phyloP scores from a whole-genome alignment of 2,113 vertebrate genomes.

The Phrynosoma platyrhinos region DNA sequence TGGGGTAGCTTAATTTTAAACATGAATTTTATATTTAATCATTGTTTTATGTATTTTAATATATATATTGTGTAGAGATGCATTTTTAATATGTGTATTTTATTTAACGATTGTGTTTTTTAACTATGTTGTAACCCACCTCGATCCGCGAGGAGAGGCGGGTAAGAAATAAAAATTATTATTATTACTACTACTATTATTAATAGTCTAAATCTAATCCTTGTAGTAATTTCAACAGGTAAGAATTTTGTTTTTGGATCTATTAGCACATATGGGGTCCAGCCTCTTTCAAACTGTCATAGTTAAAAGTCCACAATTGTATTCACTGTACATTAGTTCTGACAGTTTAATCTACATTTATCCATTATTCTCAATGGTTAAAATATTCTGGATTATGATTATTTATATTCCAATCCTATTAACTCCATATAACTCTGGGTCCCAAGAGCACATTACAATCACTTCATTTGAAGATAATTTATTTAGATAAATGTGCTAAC shows the following conservation, averaged over 20 bases:
- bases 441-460: neutral
- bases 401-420: slow-evolving; percentile 7
- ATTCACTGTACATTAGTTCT: neutral
- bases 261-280: neutral
- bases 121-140: too few species aligned
- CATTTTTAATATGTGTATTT: too few species aligned
- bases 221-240: neutral
- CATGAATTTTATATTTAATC: too few species aligned
- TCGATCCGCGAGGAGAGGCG: too few species aligned
- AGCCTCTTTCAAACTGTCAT: neutral
- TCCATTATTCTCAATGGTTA: slow-evolving; percentile 9
- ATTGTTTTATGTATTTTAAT: too few species aligned
- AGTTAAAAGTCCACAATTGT: too few species aligned
- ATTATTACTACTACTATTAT: too few species aligned
- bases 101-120: too few species aligned
- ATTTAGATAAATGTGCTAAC: neutral
- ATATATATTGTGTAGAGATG: too few species aligned
- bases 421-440: neutral
- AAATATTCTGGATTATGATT: slow-evolving; percentile 6
- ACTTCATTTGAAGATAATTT: neutral
- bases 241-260: neutral
- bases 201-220: neutral
- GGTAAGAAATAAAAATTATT: too few species aligned
- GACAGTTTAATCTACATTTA: neutral
- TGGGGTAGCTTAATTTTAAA: too few species aligned